Evolutionary conservation across 2,113 vertebrate genomes (phyloP), one percentile per base, ranked within the genome.

Genomic region (Lates calcarifer): DNA sequence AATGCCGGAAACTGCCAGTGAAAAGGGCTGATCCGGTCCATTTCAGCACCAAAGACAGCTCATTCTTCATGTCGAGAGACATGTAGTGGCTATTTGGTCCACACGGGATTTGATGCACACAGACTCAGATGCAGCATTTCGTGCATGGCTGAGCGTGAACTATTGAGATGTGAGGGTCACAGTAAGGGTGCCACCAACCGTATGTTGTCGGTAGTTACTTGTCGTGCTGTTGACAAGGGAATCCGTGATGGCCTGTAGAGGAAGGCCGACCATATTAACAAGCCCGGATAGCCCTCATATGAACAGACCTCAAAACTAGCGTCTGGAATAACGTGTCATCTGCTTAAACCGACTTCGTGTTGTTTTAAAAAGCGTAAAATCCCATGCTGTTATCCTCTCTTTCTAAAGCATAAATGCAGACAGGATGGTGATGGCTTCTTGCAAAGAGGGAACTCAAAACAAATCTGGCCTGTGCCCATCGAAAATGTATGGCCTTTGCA

Each of bases 131-230:
- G 74, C 77, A 65, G 81, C 76, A 66, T 84, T 85, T 75, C 29
- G 64, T 87, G 89, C 87, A 68, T 43, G 86, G 77, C 77, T 72
- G 82, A 85, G 89, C 87, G 39, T 74, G 85, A 85, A 78, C 81
- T 24, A 17, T 33, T 14, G 88, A 77, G 85, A 77, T 75, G 80
- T 63, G 87, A 49, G 87, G 90, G 90, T 91, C 86, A 90, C 87
- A 26, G 83, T 39, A 8, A 86, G 76, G 86, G 66, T 85, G 89
- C 88, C 87, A 87, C 86, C 90, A 86, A 77, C 82, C 78, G 87
- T 74, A 53, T 37, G 83, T 72, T 77, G 68, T 88, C 86, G 77
- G 82, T 82, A 83, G 87, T 80, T 83, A 62, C 88, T 83, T 63
- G 47, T 77, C 76, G 76, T n/a, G 79, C 79, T 85, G 87, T 82